Conservation (phyloP, 2,113 vertebrate genomes). For the Talpa occidentalis region DNA sequence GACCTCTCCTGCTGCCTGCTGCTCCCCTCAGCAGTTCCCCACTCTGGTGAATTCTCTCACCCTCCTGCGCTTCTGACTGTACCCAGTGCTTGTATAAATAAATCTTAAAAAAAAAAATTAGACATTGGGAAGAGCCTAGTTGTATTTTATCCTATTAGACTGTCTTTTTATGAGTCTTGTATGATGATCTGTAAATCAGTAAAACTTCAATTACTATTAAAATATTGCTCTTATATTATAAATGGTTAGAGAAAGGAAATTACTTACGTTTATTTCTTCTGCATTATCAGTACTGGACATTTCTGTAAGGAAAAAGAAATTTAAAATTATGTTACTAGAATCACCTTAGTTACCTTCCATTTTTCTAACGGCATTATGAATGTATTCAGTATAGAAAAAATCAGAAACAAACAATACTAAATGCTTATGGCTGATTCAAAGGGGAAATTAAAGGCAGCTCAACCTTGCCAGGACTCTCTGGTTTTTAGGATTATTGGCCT, state of each 20-base stretch:
- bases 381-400: constrained; percentile 17
- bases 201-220: not conserved
- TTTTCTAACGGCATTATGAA: constrained; percentile 22
- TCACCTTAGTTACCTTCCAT: not conserved
- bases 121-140: not conserved
- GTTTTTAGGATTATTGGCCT: not conserved
- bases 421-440: not conserved
- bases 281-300: fast-evolving
- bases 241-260: constrained; percentile 18
- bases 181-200: too few species aligned
- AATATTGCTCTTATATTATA: not conserved
- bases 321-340: constrained; percentile 14
- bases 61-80: too few species aligned
- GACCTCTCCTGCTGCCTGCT: too few species aligned
- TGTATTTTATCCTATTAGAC: not conserved
- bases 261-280: not conserved
- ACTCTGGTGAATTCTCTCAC: too few species aligned
- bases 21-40: too few species aligned
- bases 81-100: too few species aligned
- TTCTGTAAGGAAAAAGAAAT: not conserved
- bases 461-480: not conserved
- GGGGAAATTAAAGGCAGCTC: not conserved
- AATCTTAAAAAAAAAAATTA: too few species aligned
- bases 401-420: not conserved
- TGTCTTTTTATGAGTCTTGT: not conserved